Conservation (phyloP, 2,113 vertebrate genomes). For the Entosphenus tridentatus region DNA sequence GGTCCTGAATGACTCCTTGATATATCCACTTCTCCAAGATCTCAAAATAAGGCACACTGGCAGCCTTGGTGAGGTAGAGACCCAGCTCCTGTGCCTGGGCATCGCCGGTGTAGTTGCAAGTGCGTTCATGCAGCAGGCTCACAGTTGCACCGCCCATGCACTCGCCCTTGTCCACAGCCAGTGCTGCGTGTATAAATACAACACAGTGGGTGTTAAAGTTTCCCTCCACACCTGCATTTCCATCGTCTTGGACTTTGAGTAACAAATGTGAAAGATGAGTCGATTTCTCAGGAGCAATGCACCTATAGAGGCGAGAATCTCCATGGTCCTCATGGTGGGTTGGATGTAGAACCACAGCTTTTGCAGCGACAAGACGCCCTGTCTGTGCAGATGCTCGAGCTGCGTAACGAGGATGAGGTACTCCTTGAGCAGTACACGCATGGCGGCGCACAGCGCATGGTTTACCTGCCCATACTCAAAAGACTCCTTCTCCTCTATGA, state of each 20-base stretch:
- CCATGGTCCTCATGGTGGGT: slow-evolving; percentile 4
- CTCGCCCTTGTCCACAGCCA: background rate
- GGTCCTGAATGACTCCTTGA: slow-evolving; percentile 1
- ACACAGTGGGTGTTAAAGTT: too few relatives aligned
- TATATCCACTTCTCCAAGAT: slow-evolving; percentile 6
- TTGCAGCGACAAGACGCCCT: slow-evolving; percentile 1
- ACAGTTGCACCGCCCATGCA: slow-evolving; percentile 2
- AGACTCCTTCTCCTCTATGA: background rate
- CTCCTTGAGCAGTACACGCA: slow-evolving; percentile 1
- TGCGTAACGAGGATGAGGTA: slow-evolving; percentile 3
- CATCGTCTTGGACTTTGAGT: too few relatives aligned
- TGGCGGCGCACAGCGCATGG: background rate
- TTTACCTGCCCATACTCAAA: slow-evolving; percentile 6
- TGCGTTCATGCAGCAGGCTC: background rate
- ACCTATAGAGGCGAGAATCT: slow-evolving; percentile 4
- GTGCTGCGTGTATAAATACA: background rate
- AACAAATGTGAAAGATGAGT: too few relatives aligned
- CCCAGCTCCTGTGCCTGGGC: background rate
- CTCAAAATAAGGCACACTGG: slow-evolving; percentile 5
- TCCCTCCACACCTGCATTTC: too few relatives aligned
- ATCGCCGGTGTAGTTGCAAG: slow-evolving; percentile 1
- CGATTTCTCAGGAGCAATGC: background rate
- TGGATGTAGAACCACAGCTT: slow-evolving; percentile 2
- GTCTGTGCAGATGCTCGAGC: slow-evolving; percentile 4
- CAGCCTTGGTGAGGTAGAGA: slow-evolving; percentile 4